Conservation (phyloP, 2,113 vertebrate genomes). For the Gorilla gorilla region DNA sequence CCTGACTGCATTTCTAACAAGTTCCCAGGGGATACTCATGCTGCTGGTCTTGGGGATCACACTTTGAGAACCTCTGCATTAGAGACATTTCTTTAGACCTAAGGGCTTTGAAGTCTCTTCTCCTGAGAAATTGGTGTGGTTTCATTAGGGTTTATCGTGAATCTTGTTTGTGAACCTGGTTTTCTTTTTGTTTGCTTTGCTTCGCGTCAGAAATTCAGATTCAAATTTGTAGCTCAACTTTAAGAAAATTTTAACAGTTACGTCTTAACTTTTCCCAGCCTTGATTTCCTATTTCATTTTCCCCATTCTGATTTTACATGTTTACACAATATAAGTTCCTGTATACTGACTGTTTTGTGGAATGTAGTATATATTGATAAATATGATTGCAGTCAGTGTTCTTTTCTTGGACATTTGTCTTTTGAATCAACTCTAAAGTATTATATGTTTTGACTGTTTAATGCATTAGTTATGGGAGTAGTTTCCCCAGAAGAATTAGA, state of each 20-base stretch:
- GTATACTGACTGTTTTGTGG: neutral
- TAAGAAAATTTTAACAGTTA: neutral
- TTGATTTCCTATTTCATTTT: constrained; percentile 3
- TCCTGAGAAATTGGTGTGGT: neutral
- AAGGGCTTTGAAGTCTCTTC: neutral
- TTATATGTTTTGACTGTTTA: neutral
- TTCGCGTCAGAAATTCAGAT: constrained; percentile 35
- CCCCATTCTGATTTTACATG: neutral
- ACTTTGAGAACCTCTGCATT: neutral
- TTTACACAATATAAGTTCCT: neutral
- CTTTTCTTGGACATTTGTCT: constrained; percentile 7
- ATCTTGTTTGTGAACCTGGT: neutral
- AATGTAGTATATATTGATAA: neutral
- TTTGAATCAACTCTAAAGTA: constrained; percentile 2
- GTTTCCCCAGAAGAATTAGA: neutral
- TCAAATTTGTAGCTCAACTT: neutral
- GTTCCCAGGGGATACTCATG: neutral
- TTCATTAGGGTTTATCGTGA: neutral
- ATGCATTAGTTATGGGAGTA: neutral
- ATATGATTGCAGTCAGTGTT: neutral
- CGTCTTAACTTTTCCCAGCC: neutral
- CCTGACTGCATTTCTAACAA: neutral
- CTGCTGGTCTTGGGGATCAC: neutral
- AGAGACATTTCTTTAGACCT: neutral
- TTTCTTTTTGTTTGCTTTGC: neutral